A percentile compares a stretch with the other conserved stretches of the same genome.
phyloP scores from a whole-genome alignment of 2,113 vertebrate genomes.

The Papio anubis region DNA sequence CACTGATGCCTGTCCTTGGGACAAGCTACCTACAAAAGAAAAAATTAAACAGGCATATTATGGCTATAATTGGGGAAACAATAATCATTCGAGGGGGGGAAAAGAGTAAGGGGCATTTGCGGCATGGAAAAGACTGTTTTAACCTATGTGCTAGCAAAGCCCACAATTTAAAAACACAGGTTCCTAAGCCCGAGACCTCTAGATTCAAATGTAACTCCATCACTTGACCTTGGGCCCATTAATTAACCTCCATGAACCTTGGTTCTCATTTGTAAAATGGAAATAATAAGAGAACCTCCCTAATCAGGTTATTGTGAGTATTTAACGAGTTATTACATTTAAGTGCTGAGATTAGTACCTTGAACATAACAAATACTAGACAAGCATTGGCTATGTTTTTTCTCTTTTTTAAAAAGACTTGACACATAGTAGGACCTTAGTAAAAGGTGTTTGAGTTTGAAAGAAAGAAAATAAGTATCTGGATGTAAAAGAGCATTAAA shows the following conservation, averaged over 20 bases:
- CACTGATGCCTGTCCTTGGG: not conserved
- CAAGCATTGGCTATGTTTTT: not conserved
- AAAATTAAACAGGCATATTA: not conserved
- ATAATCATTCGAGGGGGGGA: not conserved
- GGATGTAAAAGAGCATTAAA: constrained; percentile 6
- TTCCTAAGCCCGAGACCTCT: not conserved
- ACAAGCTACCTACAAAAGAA: not conserved
- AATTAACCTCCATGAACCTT: not conserved
- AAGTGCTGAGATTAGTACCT: not conserved
- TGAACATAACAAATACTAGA: not conserved
- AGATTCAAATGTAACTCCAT: not conserved
- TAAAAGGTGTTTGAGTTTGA: constrained; percentile 33
- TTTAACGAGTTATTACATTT: not conserved
- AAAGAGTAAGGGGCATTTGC: not conserved
- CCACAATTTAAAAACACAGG: not conserved
- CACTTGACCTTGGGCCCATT: not conserved
- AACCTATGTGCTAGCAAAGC: not conserved
- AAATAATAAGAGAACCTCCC: not conserved
- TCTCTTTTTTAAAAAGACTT: not conserved
- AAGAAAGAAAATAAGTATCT: constrained; percentile 14
- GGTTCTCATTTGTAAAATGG: not conserved
- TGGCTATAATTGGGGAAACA: not conserved
- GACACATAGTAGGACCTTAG: not conserved
- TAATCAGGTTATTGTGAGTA: not conserved
- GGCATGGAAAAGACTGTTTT: not conserved